A percentile compares a stretch with the other conserved stretches of the same genome.
phyloP scores from a whole-genome alignment of 2,888 invertebrate species.

The Oligia latruncula region DNA sequence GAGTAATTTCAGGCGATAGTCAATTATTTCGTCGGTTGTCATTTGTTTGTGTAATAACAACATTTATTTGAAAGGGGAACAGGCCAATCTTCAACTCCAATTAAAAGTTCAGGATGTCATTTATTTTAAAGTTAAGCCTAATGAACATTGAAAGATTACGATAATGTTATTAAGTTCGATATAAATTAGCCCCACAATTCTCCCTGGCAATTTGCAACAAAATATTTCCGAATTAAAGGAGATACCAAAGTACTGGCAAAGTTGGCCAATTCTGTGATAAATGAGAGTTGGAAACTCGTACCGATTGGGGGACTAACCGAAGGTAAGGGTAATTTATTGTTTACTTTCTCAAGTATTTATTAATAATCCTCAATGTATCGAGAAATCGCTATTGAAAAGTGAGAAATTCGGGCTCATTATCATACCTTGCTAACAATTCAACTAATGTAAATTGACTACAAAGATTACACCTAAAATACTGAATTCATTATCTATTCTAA shows the following conservation, averaged over 20 bases:
- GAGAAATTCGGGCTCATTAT: background rate
- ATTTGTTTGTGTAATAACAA: constrained; percentile 13
- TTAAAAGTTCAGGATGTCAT: constrained; percentile 25
- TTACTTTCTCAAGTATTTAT: constrained; percentile 1
- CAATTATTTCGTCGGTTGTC: constrained; percentile 11
- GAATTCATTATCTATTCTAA: constrained; percentile 42
- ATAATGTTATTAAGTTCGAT: constrained; percentile 48
- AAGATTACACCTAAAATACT: constrained; percentile 21
- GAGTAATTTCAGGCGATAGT: constrained; percentile 21
- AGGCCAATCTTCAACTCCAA: background rate
- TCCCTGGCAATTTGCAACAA: constrained; percentile 58
- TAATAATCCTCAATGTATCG: constrained; percentile 11
- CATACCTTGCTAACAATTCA: constrained; percentile 35
- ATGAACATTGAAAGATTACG: constrained; percentile 39
- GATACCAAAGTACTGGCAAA: constrained; percentile 71
- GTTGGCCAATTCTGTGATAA: constrained; percentile 78
- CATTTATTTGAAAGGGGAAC: background rate
- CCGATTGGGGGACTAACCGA: constrained; percentile 65
- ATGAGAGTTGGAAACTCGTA: constrained; percentile 76
- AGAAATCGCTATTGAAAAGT: constrained; percentile 53
- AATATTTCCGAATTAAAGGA: constrained; percentile 62
- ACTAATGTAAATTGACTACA: constrained; percentile 31
- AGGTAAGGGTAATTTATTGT: constrained; percentile 60
- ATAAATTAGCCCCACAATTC: constrained; percentile 52
- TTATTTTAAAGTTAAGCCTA: constrained; percentile 22